Evolutionary conservation across 2,113 vertebrate species (phyloP), one percentile per base, ranked within the genome.

Genomic region (Pelmatolapia mariae): DNA sequence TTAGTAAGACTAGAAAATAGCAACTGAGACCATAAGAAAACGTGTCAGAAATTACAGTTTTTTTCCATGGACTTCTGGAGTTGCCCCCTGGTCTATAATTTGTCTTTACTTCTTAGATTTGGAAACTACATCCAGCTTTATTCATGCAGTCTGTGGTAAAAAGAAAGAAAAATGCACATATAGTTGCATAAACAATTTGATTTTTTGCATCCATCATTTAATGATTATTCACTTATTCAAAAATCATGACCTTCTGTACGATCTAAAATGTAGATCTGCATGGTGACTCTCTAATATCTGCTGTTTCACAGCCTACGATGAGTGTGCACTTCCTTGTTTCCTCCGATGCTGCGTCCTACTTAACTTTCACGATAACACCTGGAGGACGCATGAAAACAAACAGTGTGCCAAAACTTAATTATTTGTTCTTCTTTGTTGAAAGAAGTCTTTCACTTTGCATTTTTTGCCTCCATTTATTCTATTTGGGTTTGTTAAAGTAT

Each of bases 341-440:
- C 22, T 26, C 8, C 13, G 8, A 10, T 26, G 38, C 4, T 45
- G 22, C n/a, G 1, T 71, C 66, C n/a, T 71, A 0, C 66, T 24
- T 16, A 18, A 61, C 15, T 10, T 31, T 18, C 57, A 61, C 4
- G 57, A 33, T 6, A 61, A 61, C 57, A 61, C 15, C 8, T 10
- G 22, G 22, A 73, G 66, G 66, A 73, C 12, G 16, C 4, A 0
- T 16, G 36, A 13, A 71, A 71, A 45, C 38, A 45, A 26, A 45
- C 13, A 16, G 10, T 1, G 7, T 43, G 66, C 1, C n/a, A 6
- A 71, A 73, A 45, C 1, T 0, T 71, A 22, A 73, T 73, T 26
- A 45, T 45, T 73, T 73, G n/a, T 68, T 68, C 63, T 24, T 43
- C 66, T 71, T 43, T 71, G 38, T 71, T 71, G 66, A 71, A 71